Base-by-base conservation (phyloP, 2,888 invertebrate genomes). In the Cynaeus angustus region DNA sequence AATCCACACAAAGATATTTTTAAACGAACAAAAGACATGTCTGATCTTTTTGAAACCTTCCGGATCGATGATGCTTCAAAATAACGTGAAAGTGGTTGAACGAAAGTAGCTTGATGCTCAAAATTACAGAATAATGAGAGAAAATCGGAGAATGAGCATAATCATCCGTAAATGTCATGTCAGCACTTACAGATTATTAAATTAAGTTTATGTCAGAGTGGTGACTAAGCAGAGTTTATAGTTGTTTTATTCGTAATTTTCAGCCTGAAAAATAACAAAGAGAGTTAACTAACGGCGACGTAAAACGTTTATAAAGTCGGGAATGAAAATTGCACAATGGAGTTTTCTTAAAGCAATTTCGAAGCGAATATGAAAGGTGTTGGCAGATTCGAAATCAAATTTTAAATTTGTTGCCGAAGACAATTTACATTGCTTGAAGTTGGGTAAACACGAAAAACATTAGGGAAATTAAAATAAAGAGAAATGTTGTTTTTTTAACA, bases 101-200 rank as follows among this genome's bases (percentile, higher is more conserved):
- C n/a, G n/a, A n/a, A n/a, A n/a, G n/a, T n/a, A n/a, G n/a, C n/a
- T n/a, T n/a, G n/a, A n/a, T n/a, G 3, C 41, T 1, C 41, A 10
- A 12, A 41, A 41, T 41, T 41, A n/a, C 41, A 41, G 41, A 41
- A 41, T 5, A 41, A 41, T 41, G 12, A 12, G 41, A 41, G 41
- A 41, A 41, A 41, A 41, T 41, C 37, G 41, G 1, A n/a, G n/a
- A n/a, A 33, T 6, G 41, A 12, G 9, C n/a, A 38, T 10, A 38
- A 38, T 38, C 10, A n/a, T 38, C 38, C 9, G 3, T 41, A 12
- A 41, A 6, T 12, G 41, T 41, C 41, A 41, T 41, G 41, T 41
- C n/a, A 3, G 41, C 41, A 41, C 37, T n/a, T 8, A 7, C 4
- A 37, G 37, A 2, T 37, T 37, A 37, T 37, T 37, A 37, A 37